Conservation (phyloP, 2,797 vertebrate species). For the Myioborus melanocephalus region DNA sequence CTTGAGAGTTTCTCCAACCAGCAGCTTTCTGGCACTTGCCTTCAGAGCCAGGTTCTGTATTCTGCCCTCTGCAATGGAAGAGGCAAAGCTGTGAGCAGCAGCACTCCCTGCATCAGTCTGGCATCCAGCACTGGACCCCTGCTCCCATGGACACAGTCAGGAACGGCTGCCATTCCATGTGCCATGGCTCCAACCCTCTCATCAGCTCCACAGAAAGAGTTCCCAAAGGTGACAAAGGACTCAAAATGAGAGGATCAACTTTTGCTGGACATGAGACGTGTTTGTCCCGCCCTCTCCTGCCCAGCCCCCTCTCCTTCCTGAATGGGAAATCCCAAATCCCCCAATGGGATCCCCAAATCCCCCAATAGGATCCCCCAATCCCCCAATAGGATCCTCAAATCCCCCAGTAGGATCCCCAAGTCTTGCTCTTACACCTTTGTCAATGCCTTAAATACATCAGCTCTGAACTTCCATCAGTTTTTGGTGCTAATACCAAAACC, state of each 20-base stretch:
- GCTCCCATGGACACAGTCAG: neutral
- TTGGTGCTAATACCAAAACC: neutral
- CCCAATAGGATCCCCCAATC: neutral
- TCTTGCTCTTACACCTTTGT: neutral
- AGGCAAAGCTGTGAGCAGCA: neutral
- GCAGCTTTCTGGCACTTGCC: constrained; percentile 63
- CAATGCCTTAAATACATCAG: neutral
- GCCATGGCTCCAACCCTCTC: neutral
- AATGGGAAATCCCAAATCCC: neutral
- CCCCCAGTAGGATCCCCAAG: too few relatives aligned
- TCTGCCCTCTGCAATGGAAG: constrained; percentile 45
- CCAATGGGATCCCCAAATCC: too few relatives aligned
- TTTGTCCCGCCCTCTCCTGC: neutral
- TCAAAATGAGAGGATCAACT: rapidly evolving
- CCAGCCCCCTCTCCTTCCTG: neutral
- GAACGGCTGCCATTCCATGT: neutral
- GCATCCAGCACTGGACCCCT: neutral
- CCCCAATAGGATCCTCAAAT: neutral
- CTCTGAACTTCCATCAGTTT: neutral
- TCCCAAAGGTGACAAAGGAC: neutral
- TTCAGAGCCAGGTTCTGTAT: constrained; percentile 52
- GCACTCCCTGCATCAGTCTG: rapidly evolving
- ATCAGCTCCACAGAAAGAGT: neutral
- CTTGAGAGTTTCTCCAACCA: constrained; percentile 80
- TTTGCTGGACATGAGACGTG: rapidly evolving